These are phyloP conservation scores for Adrianichthys oophorus DNA, from an alignment of 2,797 vertebrate species.

Conservation along the genomic window DNA sequence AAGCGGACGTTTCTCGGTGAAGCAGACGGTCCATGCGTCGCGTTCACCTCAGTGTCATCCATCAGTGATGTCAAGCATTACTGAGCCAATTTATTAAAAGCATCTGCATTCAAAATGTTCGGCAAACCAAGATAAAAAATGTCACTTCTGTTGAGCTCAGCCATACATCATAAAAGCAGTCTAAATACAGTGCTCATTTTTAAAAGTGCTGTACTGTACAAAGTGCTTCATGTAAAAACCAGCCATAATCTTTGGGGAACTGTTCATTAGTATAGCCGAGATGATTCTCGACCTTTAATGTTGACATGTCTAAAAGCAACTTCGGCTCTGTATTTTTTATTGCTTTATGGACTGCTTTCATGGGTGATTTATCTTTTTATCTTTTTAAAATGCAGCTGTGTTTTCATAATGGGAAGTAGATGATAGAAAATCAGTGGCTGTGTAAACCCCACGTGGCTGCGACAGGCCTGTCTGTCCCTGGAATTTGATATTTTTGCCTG, in stretches of 20 bases:
- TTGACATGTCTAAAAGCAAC: not conserved
- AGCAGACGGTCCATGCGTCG: conserved; percentile 36
- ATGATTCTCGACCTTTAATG: not conserved
- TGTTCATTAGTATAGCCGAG: conserved; percentile 2
- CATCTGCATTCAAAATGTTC: conserved; percentile 42
- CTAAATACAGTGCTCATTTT: conserved; percentile 25
- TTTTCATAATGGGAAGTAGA: conserved; percentile 10
- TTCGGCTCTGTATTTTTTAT: conserved; percentile 6
- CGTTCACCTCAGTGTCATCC: conserved; percentile 35
- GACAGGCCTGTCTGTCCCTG: conserved; percentile 30
- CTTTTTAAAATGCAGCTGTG: not conserved
- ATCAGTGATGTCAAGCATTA: conserved; percentile 56
- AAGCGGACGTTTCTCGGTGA: conserved; percentile 10
- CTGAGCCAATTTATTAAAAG: conserved; percentile 58
- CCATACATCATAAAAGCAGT: conserved; percentile 44
- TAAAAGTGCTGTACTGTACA: conserved; percentile 12
- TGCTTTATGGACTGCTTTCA: not conserved
- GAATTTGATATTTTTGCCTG: conserved; percentile 65
- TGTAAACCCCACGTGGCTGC: conserved; percentile 29
- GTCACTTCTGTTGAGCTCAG: conserved; percentile 41
- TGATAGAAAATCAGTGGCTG: conserved; percentile 18
- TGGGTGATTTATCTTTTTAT: not conserved
- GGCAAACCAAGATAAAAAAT: conserved; percentile 34
- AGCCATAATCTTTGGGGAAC: not conserved
- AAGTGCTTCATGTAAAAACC: conserved; percentile 3